phyloP scores from a whole-genome alignment of 2,113 vertebrate genomes.

The Falco punctatus region DNA sequence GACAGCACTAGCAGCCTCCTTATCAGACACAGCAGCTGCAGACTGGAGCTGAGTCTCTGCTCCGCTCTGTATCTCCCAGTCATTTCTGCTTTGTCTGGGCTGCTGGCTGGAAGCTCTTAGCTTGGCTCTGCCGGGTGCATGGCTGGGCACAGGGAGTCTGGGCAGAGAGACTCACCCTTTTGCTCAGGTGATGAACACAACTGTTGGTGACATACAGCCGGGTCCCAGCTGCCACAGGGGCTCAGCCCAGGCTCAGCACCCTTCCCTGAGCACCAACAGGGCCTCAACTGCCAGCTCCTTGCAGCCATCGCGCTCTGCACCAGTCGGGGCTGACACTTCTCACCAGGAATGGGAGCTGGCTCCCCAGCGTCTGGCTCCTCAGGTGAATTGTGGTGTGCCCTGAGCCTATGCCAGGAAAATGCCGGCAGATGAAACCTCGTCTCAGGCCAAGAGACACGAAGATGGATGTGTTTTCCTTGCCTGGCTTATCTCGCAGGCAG shows the following conservation, averaged over 20 bases:
- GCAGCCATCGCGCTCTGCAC: fast-evolving
- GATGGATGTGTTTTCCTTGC: slow-evolving; percentile 53
- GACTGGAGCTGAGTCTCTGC: background rate
- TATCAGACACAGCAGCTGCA: background rate
- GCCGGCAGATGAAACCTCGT: slow-evolving; percentile 10
- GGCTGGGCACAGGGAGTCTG: fast-evolving
- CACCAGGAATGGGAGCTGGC: slow-evolving; percentile 21
- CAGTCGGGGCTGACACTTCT: background rate
- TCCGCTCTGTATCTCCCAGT: fast-evolving
- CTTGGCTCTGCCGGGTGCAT: fast-evolving
- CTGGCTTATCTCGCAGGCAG: slow-evolving; percentile 21
- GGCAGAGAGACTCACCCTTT: background rate
- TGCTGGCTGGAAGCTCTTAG: background rate
- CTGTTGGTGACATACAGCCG: fast-evolving
- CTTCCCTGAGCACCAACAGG: background rate
- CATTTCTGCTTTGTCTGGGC: background rate
- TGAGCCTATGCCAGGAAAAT: slow-evolving; percentile 52
- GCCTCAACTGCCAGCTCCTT: background rate
- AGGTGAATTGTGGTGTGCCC: slow-evolving; percentile 32
- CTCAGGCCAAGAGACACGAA: slow-evolving; percentile 24
- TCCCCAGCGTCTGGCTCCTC: slow-evolving; percentile 52
- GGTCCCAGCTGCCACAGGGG: background rate
- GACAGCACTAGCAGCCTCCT: slow-evolving; percentile 23
- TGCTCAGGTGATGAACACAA: background rate
- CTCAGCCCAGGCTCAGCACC: background rate